A percentile compares a stretch with the other conserved stretches of the same genome.
phyloP scores from a whole-genome alignment of 1,140 invertebrate genomes.

The Leguminivora glycinivorella region DNA sequence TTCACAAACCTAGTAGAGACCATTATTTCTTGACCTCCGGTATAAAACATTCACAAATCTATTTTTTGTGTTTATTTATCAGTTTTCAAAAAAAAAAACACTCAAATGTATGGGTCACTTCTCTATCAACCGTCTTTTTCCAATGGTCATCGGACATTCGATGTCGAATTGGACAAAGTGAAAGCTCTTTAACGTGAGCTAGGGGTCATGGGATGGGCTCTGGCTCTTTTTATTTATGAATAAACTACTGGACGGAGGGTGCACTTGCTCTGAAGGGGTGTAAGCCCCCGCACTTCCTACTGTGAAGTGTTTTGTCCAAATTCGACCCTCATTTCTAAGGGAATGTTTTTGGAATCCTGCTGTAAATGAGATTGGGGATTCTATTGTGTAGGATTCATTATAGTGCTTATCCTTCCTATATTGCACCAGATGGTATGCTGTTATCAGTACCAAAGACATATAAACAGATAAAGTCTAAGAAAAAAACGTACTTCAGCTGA shows the following conservation, averaged over 20 bases:
- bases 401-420: not conserved
- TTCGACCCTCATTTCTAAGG: not conserved
- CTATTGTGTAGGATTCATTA: not conserved
- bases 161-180: no score
- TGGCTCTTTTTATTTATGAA: not conserved
- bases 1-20: not conserved
- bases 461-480: no score
- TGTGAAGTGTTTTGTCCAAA: not conserved
- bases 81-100: not conserved
- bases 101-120: no score
- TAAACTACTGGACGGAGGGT: not conserved
- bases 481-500: no score
- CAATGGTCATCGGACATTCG: no score
- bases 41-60: not conserved
- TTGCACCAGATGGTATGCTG: not conserved
- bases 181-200: not conserved
- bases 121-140: no score
- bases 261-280: conserved; percentile 13
- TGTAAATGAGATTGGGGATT: conserved; percentile 11
- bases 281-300: not conserved
- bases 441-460: no score
- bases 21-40: not conserved
- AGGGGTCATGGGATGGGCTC: not conserved
- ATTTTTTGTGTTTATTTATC: not conserved
- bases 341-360: not conserved